Percentiles rank a stretch among this genome's conserved stretches.
phyloP scores from a whole-genome alignment of 2,888 invertebrate genomes.

The Sesamia inferens region DNA sequence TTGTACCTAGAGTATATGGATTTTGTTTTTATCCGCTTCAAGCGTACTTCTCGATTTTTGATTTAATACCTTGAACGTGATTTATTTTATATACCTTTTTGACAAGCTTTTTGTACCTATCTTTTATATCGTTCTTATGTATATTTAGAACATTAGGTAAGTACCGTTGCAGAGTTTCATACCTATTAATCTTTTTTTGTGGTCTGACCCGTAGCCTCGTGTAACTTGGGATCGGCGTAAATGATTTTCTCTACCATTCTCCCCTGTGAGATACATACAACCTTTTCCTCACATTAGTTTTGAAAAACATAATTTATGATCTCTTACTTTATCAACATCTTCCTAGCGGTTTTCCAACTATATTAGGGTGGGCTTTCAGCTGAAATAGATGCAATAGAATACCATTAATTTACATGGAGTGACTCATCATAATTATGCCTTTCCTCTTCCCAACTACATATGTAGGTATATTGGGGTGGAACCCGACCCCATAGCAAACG shows the following conservation, averaged over 20 bases:
- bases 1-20: constrained; percentile 32
- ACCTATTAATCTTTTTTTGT: background rate
- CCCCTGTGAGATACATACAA: background rate
- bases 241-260: background rate
- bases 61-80: constrained; percentile 40
- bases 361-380: background rate
- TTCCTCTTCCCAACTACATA: no score
- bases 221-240: background rate
- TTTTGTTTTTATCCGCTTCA: constrained; percentile 39
- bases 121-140: background rate
- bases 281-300: background rate
- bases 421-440: background rate
- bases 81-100: constrained; percentile 12
- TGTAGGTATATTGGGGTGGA: no score
- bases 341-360: background rate
- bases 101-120: background rate
- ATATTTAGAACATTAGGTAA: background rate
- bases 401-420: background rate
- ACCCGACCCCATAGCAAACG: no score
- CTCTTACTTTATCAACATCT: background rate
- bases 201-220: background rate
- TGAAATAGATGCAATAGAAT: background rate
- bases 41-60: constrained; percentile 9
- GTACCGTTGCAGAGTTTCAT: background rate
- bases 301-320: background rate